phyloP scores from a whole-genome alignment of 2,888 invertebrate genomes.

The Cheilosia impressa region DNA sequence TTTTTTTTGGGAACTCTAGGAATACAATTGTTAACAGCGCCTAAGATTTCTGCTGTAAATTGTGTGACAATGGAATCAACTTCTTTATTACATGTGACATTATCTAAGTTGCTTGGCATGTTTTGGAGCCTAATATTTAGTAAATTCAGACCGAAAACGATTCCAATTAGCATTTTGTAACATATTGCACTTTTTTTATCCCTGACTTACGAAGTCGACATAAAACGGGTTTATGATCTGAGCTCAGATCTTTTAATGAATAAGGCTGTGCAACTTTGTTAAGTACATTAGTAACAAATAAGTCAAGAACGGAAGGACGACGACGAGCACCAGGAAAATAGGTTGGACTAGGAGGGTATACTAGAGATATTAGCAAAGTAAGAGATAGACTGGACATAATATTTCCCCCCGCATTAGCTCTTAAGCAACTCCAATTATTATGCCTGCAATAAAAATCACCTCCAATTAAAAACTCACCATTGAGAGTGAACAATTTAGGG shows the following conservation, averaged over 20 bases:
- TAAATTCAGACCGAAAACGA: not conserved
- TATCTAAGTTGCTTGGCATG: not conserved
- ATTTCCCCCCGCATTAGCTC: constrained; percentile 26
- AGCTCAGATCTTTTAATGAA: too few relatives aligned
- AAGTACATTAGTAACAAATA: too few relatives aligned
- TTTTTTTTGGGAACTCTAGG: not conserved
- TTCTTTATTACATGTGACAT: not conserved
- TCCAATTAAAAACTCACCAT: constrained; percentile 7
- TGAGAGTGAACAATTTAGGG: constrained; percentile 11
- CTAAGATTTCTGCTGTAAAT: not conserved
- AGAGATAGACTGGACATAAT: constrained; percentile 1
- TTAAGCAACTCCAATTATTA: not conserved
- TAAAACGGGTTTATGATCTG: not conserved
- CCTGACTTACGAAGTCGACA: not conserved
- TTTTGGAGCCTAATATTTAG: not conserved
- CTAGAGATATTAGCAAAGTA: not conserved
- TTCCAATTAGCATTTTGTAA: not conserved
- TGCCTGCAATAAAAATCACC: constrained; percentile 35
- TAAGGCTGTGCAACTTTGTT: too few relatives aligned
- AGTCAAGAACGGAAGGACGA: constrained; percentile 26
- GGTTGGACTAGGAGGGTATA: constrained; percentile 6
- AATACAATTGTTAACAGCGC: not conserved
- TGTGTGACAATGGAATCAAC: not conserved
- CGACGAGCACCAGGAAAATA: too few relatives aligned
- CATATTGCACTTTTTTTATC: not conserved